phyloP scores from a whole-genome alignment of 2,113 vertebrate genomes.

The Rhagologus leucostigma region DNA sequence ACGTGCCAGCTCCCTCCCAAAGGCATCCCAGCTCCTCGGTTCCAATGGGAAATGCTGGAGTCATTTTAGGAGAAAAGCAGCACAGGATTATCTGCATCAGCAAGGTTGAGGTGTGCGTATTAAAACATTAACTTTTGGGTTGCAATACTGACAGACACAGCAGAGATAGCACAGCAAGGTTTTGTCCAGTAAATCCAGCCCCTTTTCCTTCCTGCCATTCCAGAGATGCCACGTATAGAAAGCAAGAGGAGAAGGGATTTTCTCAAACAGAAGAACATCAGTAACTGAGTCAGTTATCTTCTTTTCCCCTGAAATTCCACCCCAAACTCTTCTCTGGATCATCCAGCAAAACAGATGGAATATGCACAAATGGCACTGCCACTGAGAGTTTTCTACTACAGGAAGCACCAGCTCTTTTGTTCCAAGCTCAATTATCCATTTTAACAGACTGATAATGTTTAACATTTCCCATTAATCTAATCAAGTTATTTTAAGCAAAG shows the following conservation, averaged over 20 bases:
- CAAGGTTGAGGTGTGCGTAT: neutral
- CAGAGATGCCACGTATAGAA: rapidly evolving
- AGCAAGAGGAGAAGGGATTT: neutral
- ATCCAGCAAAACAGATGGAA: neutral
- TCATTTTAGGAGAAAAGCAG: neutral
- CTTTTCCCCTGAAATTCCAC: neutral
- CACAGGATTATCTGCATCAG: neutral
- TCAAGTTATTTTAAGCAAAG: neutral
- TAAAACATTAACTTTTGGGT: neutral
- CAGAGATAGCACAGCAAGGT: neutral
- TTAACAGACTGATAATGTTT: neutral
- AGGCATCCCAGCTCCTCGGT: neutral
- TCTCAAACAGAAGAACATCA: neutral
- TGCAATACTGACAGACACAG: rapidly evolving
- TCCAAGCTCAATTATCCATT: neutral
- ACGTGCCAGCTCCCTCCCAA: neutral
- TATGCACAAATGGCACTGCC: neutral
- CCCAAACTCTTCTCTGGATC: neutral
- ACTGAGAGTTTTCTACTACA: neutral
- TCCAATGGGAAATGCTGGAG: neutral
- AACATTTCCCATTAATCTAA: neutral
- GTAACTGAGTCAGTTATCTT: neutral
- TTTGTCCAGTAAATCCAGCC: neutral
- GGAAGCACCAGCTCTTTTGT: neutral
- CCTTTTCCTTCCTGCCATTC: neutral